phyloP scores from a whole-genome alignment of 1,140 invertebrate genomes.

The Mesaphorura yosii region DNA sequence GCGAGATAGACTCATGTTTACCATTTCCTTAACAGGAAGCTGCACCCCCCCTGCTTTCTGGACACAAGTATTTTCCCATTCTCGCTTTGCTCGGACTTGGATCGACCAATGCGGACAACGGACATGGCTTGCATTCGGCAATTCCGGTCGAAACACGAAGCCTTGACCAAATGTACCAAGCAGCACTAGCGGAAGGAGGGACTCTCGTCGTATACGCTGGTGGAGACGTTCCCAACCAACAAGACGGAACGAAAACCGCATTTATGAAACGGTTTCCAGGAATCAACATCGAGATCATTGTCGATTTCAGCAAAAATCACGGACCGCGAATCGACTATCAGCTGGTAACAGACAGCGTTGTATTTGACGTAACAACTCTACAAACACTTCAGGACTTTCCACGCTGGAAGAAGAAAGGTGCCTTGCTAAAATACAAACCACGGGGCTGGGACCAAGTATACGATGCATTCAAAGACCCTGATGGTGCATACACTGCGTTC shows the following conservation, averaged over 20 bases:
- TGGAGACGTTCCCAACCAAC: slow-evolving; percentile 9
- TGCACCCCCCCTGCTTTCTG: no score
- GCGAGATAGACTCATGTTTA: no score
- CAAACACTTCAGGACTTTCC: slow-evolving; percentile 22
- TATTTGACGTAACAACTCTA: slow-evolving; percentile 13
- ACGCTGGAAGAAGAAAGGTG: slow-evolving; percentile 15
- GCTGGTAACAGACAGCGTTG: not conserved
- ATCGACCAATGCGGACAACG: no score
- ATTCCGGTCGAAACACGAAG: not conserved
- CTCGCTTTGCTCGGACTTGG: no score
- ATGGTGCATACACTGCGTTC: slow-evolving; percentile 8
- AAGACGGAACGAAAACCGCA: slow-evolving; percentile 2
- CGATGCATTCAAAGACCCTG: slow-evolving; percentile 11
- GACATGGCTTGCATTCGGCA: no score
- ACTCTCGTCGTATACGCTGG: slow-evolving; percentile 13
- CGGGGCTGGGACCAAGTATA: slow-evolving; percentile 4
- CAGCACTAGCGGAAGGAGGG: slow-evolving; percentile 8
- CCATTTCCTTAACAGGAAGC: no score
- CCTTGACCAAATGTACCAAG: slow-evolving; percentile 8
- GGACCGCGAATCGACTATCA: slow-evolving; percentile 16
- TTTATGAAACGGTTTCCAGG: slow-evolving; percentile 8
- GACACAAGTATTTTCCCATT: no score
- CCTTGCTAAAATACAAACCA: slow-evolving; percentile 14
- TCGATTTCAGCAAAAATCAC: slow-evolving; percentile 17
- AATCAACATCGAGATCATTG: slow-evolving; percentile 5